phyloP scores from a whole-genome alignment of 2,113 vertebrate genomes.

The Fulica atra region DNA sequence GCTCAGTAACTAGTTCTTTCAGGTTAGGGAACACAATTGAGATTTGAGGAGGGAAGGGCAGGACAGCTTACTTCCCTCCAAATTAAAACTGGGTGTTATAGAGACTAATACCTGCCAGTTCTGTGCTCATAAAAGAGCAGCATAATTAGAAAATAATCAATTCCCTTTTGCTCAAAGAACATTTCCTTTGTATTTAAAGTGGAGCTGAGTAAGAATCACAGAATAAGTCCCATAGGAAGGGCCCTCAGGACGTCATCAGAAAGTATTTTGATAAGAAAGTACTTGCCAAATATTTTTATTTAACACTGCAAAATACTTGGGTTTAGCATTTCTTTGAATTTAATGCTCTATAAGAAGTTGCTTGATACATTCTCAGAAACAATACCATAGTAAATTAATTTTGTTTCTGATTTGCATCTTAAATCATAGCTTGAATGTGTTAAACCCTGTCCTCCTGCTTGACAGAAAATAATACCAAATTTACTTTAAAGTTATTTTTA shows the following conservation, averaged over 20 bases:
- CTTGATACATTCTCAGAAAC: not conserved
- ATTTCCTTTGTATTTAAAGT: not conserved
- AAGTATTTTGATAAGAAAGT: not conserved
- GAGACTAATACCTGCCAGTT: not conserved
- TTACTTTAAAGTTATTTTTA: slow-evolving; percentile 2
- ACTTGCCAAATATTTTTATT: not conserved
- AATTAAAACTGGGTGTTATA: not conserved
- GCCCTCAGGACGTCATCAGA: not conserved
- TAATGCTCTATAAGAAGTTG: not conserved
- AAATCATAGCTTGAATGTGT: not conserved
- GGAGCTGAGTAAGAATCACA: not conserved
- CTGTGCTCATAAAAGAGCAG: not conserved
- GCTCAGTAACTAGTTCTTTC: not conserved
- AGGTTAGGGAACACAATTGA: not conserved
- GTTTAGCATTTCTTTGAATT: not conserved
- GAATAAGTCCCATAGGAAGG: not conserved
- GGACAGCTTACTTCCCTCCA: not conserved
- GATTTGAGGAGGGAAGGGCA: not conserved
- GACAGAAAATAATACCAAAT: not conserved
- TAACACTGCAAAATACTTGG: not conserved
- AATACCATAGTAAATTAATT: not conserved
- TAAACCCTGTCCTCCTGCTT: not conserved
- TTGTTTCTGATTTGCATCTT: not conserved
- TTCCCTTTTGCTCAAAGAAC: not conserved
- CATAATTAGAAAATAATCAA: not conserved